Evolutionary conservation across 1,140 invertebrate genomes (phyloP).

Genomic region (Drosophila pseudoananassae): DNA sequence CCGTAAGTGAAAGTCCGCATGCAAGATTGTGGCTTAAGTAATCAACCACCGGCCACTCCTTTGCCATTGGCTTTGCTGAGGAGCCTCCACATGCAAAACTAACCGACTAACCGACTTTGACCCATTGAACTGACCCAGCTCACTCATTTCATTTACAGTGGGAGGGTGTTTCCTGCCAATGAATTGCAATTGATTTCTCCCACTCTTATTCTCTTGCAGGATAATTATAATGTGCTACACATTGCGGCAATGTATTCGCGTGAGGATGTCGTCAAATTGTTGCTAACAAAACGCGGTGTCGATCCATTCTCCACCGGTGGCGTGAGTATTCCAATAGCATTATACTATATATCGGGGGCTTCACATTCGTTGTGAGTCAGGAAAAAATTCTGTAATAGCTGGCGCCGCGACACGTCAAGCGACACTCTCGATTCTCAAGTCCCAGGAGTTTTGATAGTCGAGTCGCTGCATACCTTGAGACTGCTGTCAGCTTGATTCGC

Average conservation of each 20-base stretch:
- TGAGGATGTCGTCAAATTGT: constrained; percentile 96
- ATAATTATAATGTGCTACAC: constrained; percentile 97
- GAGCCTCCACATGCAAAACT: constrained; percentile 58
- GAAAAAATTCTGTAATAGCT: constrained; percentile 21
- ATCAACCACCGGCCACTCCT: constrained; percentile 51
- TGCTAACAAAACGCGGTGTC: constrained; percentile 94
- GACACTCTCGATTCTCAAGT: constrained; percentile 4
- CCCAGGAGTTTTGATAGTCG: background rate
- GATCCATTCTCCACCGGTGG: constrained; percentile 96
- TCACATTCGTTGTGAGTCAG: constrained; percentile 11
- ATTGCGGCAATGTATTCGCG: constrained; percentile 96
- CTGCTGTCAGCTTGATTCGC: constrained; percentile 17
- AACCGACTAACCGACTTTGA: constrained; percentile 63
- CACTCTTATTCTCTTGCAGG: constrained; percentile 86
- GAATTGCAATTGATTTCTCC: constrained; percentile 72
- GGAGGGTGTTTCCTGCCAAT: constrained; percentile 48
- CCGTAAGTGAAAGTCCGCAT: constrained; percentile 75
- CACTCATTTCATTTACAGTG: background rate
- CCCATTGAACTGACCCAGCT: constrained; percentile 62
- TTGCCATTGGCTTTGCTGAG: background rate
- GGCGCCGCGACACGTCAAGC: constrained; percentile 26
- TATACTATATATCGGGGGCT: constrained; percentile 7
- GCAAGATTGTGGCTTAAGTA: constrained; percentile 71
- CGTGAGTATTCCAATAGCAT: constrained; percentile 87
- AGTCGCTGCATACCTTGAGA: constrained; percentile 18